phyloP scores from a whole-genome alignment of 2,888 invertebrate species.

The Thelaira solivaga region DNA sequence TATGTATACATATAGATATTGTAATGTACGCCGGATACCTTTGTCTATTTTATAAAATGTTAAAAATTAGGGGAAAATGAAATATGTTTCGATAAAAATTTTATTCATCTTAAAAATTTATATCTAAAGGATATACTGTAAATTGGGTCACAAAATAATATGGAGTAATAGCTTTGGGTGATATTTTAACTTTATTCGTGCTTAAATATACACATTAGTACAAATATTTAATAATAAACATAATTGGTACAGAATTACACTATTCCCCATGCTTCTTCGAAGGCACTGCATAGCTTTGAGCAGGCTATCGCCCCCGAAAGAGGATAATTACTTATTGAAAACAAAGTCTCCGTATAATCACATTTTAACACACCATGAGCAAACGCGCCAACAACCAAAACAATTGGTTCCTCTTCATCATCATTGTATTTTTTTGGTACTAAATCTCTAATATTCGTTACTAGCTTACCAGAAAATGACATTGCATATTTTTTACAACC shows the following conservation, averaged over 20 bases:
- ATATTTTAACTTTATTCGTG: no score
- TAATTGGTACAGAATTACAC: constrained; percentile 74
- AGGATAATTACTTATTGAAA: constrained; percentile 97
- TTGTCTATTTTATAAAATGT: no score
- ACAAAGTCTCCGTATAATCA: constrained; percentile 93
- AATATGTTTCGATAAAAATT: no score
- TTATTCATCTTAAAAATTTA: no score
- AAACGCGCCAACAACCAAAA: constrained; percentile 96
- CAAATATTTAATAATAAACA: background rate
- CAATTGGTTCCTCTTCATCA: constrained; percentile 89
- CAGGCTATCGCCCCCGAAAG: constrained; percentile 97
- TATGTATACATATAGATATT: background rate
- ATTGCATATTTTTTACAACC: constrained; percentile 93
- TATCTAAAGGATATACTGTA: no score
- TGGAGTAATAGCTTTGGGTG: no score
- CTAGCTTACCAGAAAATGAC: constrained; percentile 90
- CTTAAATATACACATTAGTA: no score
- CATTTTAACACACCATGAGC: constrained; percentile 94
- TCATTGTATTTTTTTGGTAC: constrained; percentile 80
- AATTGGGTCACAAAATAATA: no score
- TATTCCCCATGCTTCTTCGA: constrained; percentile 95
- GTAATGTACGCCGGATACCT: background rate
- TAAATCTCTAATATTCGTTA: constrained; percentile 84
- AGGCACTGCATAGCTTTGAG: constrained; percentile 94
- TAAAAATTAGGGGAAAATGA: no score